These are phyloP conservation scores for Fregetta grallaria DNA, from an alignment of 2,113 vertebrate genomes.

Conservation along the genomic window DNA sequence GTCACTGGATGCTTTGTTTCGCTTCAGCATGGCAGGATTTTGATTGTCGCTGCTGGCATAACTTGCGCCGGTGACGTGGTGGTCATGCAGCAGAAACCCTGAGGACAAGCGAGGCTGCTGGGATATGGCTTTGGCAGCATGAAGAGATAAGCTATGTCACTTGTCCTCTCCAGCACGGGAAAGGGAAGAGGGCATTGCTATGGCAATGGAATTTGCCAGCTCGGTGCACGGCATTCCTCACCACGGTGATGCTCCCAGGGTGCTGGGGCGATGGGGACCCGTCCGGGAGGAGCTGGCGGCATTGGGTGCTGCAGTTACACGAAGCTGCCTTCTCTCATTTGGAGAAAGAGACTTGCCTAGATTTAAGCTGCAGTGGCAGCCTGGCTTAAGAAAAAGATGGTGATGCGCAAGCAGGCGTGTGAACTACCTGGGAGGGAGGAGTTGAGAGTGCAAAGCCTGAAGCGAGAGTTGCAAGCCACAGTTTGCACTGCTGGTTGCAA, in stretches of 20 bases:
- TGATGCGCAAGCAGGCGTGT: neutral
- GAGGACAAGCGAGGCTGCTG: neutral
- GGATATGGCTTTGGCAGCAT: fast-evolving
- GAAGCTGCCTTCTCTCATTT: neutral
- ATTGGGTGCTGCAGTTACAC: fast-evolving
- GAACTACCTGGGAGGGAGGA: neutral
- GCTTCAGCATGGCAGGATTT: neutral
- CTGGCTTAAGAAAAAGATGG: neutral
- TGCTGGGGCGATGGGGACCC: fast-evolving
- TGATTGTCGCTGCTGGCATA: neutral
- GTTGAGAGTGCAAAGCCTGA: neutral
- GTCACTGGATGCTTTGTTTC: neutral
- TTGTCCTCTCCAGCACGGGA: neutral
- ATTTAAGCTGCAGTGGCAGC: neutral
- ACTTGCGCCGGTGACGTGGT: neutral
- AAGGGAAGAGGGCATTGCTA: neutral
- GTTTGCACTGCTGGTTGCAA: neutral
- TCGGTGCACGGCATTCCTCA: neutral
- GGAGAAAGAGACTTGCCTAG: neutral
- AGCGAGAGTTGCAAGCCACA: neutral
- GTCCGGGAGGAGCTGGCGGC: neutral
- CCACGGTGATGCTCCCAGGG: fast-evolving
- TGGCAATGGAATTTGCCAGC: neutral
- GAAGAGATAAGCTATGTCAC: neutral
- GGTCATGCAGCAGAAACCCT: neutral